A percentile compares a stretch with the other conserved stretches of the same genome.
Evolutionary conservation across 2,113 vertebrate species (phyloP).

Genomic region (Xerus inauris): DNA sequence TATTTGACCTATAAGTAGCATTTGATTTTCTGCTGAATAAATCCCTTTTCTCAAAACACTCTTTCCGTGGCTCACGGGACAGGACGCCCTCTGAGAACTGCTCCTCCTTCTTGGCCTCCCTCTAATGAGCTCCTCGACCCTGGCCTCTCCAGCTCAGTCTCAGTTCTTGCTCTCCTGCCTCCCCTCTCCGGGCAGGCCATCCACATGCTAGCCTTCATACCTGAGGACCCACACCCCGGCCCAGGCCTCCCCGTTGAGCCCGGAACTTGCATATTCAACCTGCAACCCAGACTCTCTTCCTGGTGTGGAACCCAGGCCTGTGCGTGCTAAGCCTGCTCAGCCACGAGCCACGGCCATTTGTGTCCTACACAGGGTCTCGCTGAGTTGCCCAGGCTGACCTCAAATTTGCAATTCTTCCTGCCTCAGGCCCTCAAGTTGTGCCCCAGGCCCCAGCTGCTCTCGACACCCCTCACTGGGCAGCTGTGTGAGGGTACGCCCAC

Average conservation of each 20-base stretch:
- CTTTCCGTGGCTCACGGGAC: background rate
- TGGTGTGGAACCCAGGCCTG: no score
- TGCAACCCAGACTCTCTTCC: no score
- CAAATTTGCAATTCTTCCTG: no score
- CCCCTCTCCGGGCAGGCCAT: background rate
- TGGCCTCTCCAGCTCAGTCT: background rate
- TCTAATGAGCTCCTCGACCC: background rate
- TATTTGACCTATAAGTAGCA: background rate
- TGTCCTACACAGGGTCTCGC: no score
- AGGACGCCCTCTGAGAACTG: background rate
- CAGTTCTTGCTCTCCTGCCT: background rate
- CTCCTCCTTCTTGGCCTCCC: background rate
- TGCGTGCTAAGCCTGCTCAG: no score
- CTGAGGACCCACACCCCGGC: background rate
- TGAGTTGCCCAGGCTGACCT: no score
- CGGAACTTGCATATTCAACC: background rate
- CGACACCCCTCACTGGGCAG: no score
- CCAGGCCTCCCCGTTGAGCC: background rate
- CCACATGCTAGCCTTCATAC: background rate
- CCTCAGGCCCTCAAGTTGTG: no score
- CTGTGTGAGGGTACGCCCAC: no score
- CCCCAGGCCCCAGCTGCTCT: no score
- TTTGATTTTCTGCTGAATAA: background rate
- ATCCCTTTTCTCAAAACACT: background rate
- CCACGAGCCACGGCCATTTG: no score